Evolutionary conservation across 2,888 invertebrate species (phyloP), one percentile per base, ranked within the genome.

Genomic region (Diarsia brunnea): DNA sequence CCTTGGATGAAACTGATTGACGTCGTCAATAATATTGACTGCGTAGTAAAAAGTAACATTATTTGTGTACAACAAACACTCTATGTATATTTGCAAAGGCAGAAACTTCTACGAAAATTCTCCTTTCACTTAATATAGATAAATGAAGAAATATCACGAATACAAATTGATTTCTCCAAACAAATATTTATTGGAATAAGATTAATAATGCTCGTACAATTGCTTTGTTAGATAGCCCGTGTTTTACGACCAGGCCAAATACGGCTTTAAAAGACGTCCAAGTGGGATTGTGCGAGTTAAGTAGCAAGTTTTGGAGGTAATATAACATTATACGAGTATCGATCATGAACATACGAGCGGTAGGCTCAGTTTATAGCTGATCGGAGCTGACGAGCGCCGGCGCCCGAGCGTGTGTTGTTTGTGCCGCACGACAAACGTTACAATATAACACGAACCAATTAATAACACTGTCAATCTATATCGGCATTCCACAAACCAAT

Each of bases 121-220:
- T 73, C 31, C 68, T 76, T 70, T 68, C 55, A 72, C 31, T 76
- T 73, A 86, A 86, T 84, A 73, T 73, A 79, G 69, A 85, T 69
- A 82, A 87, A 87, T 86, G 77, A 58, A 84, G 77, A 61, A 78
- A 61, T 67, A 82, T 82, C 82, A 84, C 69, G 74, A 80, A 84
- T 79, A 84, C 78, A 84, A 84, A 86, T 87, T 79, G 85, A 84
- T 78, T 79, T 73, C 75, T 84, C 78, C 68, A 82, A 81, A 87
- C 75, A 87, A 85, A 83, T 87, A 83, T 87, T 83, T 81, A 86
- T 87, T 84, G 73, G 81, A 87, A 64, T 72, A 83, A 78, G 78
- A 87, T 85, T 81, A 85, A 87, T 81, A 85, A 87, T 84, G 81
- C 73, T 81, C 61, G 45, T 70, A 72, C 73, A 78, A 87, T 78